Evolutionary conservation across 2,113 vertebrate species (phyloP).

Genomic region (Myanophis thanlyinensis): DNA sequence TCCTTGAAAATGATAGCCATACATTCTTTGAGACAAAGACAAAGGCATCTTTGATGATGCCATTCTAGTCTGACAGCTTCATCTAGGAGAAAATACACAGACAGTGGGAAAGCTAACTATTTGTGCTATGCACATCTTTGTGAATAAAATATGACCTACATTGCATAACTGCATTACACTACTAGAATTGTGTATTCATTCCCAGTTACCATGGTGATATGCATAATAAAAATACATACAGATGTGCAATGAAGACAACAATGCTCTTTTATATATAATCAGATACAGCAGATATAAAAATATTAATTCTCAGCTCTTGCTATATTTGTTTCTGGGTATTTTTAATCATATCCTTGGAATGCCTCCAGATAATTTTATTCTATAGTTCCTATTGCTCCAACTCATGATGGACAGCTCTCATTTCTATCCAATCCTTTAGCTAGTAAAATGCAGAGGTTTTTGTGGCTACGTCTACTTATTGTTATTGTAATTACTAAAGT

Average conservation of each 20-base stretch:
- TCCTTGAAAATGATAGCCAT: not conserved
- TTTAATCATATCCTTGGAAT: not conserved
- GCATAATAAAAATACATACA: constrained; percentile 30
- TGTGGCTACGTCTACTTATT: not conserved
- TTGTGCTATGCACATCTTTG: not conserved
- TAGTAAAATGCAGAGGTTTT: not conserved
- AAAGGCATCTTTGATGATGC: not conserved
- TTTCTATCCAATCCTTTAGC: not conserved
- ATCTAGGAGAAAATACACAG: fast-evolving
- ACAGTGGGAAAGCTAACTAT: not conserved
- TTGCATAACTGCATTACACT: constrained; percentile 19
- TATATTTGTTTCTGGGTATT: not conserved
- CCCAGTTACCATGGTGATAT: constrained; percentile 48
- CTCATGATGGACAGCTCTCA: not conserved
- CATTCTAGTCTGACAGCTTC: not conserved
- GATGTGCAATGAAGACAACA: not conserved
- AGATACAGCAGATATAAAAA: constrained; percentile 12
- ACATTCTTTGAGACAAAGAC: not conserved
- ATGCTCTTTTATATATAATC: constrained; percentile 6
- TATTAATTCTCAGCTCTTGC: not conserved
- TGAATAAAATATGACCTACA: constrained; percentile 12
- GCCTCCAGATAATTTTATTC: not conserved
- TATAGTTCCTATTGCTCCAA: not conserved
- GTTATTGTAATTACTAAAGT: not conserved
- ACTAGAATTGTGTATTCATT: not conserved